Base-by-base conservation (phyloP, 2,888 invertebrate genomes). In the Spisula solida region DNA sequence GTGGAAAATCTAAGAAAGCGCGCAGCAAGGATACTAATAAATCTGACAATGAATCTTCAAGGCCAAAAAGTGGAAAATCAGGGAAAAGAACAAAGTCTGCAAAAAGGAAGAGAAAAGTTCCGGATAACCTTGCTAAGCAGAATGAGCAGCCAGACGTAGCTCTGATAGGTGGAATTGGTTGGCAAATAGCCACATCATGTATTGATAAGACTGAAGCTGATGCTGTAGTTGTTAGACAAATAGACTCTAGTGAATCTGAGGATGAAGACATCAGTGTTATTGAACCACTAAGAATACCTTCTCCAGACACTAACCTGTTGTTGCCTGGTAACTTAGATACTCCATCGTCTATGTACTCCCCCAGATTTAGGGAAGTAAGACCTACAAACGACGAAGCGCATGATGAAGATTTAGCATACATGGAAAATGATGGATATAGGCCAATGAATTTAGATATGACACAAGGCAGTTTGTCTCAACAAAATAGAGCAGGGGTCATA, bases 81-180 rank as follows among this genome's bases (percentile, higher is more conserved):
- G 88, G 88, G 18, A 94, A 90, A 78, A 91, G 94, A 83, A 90
- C 91, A 0, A 93, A 91, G 70, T 94, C 94, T n/a, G 94, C 91
- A 18, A 94, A 93, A 85, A 91, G 93, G n/a, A 90, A 91, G 55
- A 93, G 92, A 70, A 94, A 93, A 70, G 86, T 91, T 20, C 86
- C 92, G 20, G 93, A 93, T 41, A 90, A 78, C n/a, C 88, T 94
- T 6, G 89, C 88, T 47, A 88, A 92, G 82, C 92, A 94, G 78
- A 93, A 94, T 55, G 89, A 92, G 31, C 93, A 95, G 81, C 83
- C 94, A 8, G 94, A 95, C 91, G 92, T 94, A 14, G 95, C 95
- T 55, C 82, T 95, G 34, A 95, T 96, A 31, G 94, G 95, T 78
- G 96, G 96, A 12, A 94, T 95, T 70, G 96, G 95, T 12, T 96